phyloP scores from a whole-genome alignment of 2,888 invertebrate genomes.

The Sialis lutaria region DNA sequence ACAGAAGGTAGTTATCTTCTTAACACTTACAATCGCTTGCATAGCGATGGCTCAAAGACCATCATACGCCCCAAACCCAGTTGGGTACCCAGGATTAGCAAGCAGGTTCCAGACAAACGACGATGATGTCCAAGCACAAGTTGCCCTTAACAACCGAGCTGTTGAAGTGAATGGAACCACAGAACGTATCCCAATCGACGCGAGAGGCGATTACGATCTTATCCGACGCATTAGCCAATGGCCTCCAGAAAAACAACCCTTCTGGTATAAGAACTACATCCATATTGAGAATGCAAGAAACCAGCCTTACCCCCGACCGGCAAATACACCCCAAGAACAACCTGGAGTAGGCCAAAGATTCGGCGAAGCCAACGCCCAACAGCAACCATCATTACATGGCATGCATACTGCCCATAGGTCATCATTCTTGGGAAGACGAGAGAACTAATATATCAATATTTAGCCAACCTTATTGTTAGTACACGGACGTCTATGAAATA shows the following conservation, averaged over 20 bases:
- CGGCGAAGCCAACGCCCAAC: neutral
- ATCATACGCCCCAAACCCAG: slow-evolving; percentile 41
- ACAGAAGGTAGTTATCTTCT: no score
- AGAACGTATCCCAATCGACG: slow-evolving; percentile 40
- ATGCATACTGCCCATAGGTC: neutral
- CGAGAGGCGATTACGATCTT: slow-evolving; percentile 40
- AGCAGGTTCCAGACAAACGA: slow-evolving; percentile 20
- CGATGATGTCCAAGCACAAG: slow-evolving; percentile 9
- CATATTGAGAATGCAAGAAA: slow-evolving; percentile 39
- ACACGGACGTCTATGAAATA: no score
- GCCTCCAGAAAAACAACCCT: slow-evolving; percentile 50
- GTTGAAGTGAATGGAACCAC: slow-evolving; percentile 20
- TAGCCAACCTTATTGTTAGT: no score
- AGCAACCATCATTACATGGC: neutral
- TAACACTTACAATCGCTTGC: no score
- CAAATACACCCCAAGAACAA: slow-evolving; percentile 7
- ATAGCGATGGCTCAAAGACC: slow-evolving; percentile 33
- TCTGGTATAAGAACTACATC: slow-evolving; percentile 54
- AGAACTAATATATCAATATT: neutral
- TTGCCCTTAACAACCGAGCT: slow-evolving; percentile 28
- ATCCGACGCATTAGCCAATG: slow-evolving; percentile 43
- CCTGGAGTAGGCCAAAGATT: neutral
- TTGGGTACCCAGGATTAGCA: slow-evolving; percentile 40
- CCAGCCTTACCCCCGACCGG: slow-evolving; percentile 20
- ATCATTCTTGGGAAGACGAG: neutral